Base-by-base conservation (phyloP, 2,888 invertebrate genomes). In the Drosophila mayaguana region DNA sequence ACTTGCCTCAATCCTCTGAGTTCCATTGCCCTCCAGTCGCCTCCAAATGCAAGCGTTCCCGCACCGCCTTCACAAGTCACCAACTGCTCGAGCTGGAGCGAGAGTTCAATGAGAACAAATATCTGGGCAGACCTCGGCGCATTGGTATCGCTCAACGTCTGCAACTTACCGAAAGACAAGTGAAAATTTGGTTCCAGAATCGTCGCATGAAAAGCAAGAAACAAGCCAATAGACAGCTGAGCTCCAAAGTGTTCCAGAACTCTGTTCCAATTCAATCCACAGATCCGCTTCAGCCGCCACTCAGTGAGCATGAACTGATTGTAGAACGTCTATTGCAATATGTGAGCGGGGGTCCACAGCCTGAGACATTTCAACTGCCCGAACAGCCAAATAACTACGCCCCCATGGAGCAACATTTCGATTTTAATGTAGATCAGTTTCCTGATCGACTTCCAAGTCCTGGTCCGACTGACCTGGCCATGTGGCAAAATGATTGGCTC, bases 111-210 rank as follows among this genome's bases (percentile, higher is more conserved):
- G 97, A 96, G 94, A 98, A 98, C 93, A 95, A 97, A 91, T 98
- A 98, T 94, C 94, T 98, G 91, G 97, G 98, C 54, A 95, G 98
- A 76, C 95, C 98, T 92, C 95, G 98, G 92, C 95, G 99, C 90
- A 98, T 98, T 93, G 98, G 98, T 93, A 98, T 99, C 91, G 98
- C 98, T 8, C 98, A 98, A 93, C 96, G 97, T 76, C 95, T 99
- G 91, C 96, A 96, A 90, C 94, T 99, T 66, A 97, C 97, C 48
- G 97, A 97, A 90, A 93, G 97, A 78, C 97, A 97, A 93, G 97
- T 97, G 75, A 97, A 97, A 93, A 96, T 96, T 89, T 97, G 96
- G 96, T 97, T 97, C 91, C 96, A 96, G 92, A 96, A 96, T 92
- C 94, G 96, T 40, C 94, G 96, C 42, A 96, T 96, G 96, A 96